Base-by-base conservation (phyloP, 2,888 invertebrate genomes). In the Conchocele bisecta region DNA sequence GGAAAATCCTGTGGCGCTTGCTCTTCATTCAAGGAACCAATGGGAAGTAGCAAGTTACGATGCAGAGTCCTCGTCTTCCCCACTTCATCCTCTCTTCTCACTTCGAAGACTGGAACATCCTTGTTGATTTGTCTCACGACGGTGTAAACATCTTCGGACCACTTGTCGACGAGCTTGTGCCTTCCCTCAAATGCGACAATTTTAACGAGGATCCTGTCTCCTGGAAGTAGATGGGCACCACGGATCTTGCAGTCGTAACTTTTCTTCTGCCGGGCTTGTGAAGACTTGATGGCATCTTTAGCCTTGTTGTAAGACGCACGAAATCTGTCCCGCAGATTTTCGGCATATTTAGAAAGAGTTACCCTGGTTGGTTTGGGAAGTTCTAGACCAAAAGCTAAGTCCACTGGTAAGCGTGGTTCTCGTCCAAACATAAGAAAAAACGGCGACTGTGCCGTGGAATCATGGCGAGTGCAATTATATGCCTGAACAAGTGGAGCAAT, bases 391-490 rank as follows among this genome's bases (percentile, higher is more conserved):
- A 15, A 37, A 20, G 37, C 35, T n/a, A n/a, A n/a, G 31, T 37
- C 35, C 1, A 54, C 37, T 15, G 54, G 28, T 20, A 54, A 26
- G 13, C 54, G 20, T 17, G 35, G 37, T 2, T 37, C 29, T 24
- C 50, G 24, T 15, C 50, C 20, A 51, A 31, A 51, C 9, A 51
- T 9, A 15, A 51, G n/a, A 31, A 54, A 37, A n/a, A 17, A 37
- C 24, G 54, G 39, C 22, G 37, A 37, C 15, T 22, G 31, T 9
- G 24, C 37, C 24, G 39, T 54, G 13, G 29, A 29, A 20, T 54
- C 37, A 26, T 54, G 22, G n/a, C 13, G 24, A 2, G 54, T 54
- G 5, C 28, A 22, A 54, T 54, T 54, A 37, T 54, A 37, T 54
- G 54, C 26, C 35, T 37, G 37, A 22, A 54, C 54, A 7, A 54